Base-by-base conservation (phyloP, 2,113 vertebrate genomes). In the Polyodon spathula region DNA sequence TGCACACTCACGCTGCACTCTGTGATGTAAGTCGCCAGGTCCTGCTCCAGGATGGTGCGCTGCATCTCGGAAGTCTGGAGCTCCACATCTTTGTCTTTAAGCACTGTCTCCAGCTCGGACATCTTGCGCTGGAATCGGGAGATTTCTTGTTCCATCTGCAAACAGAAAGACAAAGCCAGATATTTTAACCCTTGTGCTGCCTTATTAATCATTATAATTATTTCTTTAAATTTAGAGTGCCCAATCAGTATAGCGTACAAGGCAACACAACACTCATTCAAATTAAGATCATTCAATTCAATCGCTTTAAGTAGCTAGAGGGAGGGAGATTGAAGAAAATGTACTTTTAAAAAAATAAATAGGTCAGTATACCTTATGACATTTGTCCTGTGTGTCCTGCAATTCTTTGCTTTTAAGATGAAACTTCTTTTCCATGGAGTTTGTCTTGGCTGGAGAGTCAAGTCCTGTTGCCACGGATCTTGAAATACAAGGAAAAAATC, bases 81-180 rank as follows among this genome's bases (percentile, higher is more conserved):
- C 83, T 99, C 96, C 75, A 97, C 92, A 74, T 99, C 94, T 84
- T 97, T 98, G 90, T 99, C 94, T 84, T 95, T 94, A 81, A 99
- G 86, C 64, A 96, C 94, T 73, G 93, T 93, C 90, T 99, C 95
- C 71, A 99, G 88, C 86, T 99, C 96, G 78, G 93, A 95, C 82
- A 99, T 95, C 87, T 93, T 93, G 75, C 95, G 92, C 79, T 98
- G 96, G 81, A 95, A 92, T 60, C 90, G 91, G 66, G 93, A 96
- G 84, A 95, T 94, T 86, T 98, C 95, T 88, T 95, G 95, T 81
- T 98, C 95, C 89, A 99, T 97, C 95, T 95, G 81, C 4, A 71
- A 40, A 62, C 39, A 52, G 59, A 37, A 57, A 62, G 8, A 61
- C 6, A 58, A 8, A 15, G 10, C 43, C 53, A 54, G 5, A n/a